Percentiles rank a stretch among this genome's conserved stretches.
Evolutionary conservation across 2,888 invertebrate genomes (phyloP).

Genomic region (Tipula unca): DNA sequence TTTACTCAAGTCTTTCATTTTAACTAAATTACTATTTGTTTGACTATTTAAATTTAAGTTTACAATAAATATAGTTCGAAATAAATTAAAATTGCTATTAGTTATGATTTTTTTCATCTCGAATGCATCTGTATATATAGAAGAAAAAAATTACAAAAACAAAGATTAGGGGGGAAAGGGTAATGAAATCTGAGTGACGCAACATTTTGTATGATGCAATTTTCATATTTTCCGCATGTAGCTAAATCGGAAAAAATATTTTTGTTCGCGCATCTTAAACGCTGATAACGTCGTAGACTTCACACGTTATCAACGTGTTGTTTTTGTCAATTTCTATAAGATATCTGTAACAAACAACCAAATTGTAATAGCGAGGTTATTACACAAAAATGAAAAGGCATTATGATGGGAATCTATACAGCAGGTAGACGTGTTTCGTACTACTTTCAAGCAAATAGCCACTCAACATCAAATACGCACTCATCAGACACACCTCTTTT

Average conservation of each 20-base stretch:
- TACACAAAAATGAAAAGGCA: not conserved
- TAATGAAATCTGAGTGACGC: not conserved
- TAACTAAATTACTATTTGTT: not conserved
- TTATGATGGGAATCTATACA: not conserved
- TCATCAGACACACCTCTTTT: not conserved
- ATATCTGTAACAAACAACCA: not conserved
- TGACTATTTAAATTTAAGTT: not conserved
- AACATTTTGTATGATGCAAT: not conserved
- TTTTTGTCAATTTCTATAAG: not conserved
- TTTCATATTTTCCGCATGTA: not conserved
- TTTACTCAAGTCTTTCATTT: not conserved
- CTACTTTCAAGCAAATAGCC: not conserved
- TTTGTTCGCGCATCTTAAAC: not conserved
- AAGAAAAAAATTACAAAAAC: conserved; percentile 1
- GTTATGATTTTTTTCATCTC: not conserved
- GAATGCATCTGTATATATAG: not conserved
- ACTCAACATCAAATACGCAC: not conserved
- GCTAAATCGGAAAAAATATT: not conserved
- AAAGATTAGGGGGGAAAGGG: not conserved
- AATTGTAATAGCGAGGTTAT: not conserved
- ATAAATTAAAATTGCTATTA: not conserved
- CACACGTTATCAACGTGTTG: not conserved
- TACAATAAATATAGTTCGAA: not conserved
- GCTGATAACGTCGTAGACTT: not conserved
- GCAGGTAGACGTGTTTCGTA: not conserved